A percentile compares a stretch with the other conserved stretches of the same genome.
These are phyloP conservation scores for Dromaius novaehollandiae DNA, from an alignment of 2,113 vertebrate genomes.

Conservation along the genomic window DNA sequence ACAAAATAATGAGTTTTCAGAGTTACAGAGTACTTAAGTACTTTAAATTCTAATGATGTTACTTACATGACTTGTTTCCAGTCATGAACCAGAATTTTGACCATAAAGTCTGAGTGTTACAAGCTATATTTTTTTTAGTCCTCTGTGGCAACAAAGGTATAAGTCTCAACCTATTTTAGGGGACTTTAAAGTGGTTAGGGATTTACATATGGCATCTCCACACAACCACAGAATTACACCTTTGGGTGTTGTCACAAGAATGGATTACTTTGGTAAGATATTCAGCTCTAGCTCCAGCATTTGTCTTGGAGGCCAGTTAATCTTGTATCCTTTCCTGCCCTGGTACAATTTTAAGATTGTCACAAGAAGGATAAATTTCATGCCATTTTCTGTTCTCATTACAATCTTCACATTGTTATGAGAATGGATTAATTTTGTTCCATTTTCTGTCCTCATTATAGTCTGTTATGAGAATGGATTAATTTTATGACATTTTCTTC, in stretches of 20 bases:
- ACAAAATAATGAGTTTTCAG: background rate
- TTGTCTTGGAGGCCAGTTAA: conserved; percentile 66
- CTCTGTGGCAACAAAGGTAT: background rate
- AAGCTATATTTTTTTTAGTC: background rate
- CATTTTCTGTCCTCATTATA: conserved; percentile 78
- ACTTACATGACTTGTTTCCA: background rate
- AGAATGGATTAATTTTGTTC: conserved; percentile 78
- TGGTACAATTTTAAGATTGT: conserved; percentile 72
- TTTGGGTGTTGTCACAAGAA: background rate
- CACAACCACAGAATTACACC: background rate
- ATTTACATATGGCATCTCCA: background rate
- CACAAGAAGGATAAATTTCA: conserved; percentile 78
- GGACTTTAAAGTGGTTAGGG: conserved; percentile 4
- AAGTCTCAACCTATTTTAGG: background rate
- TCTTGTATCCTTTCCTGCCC: conserved; percentile 61
- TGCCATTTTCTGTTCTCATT: conserved; percentile 78
- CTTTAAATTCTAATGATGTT: background rate
- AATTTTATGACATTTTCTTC: conserved; percentile 82
- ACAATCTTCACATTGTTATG: conserved; percentile 75
- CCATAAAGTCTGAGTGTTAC: background rate
- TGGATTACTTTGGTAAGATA: conserved; percentile 38
- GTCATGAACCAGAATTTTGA: background rate
- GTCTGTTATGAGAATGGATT: conserved; percentile 79
- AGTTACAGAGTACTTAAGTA: background rate
- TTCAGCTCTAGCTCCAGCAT: conserved; percentile 45